Evolutionary conservation across 2,888 invertebrate species (phyloP).

Genomic region (Drosophila buzzatii): DNA sequence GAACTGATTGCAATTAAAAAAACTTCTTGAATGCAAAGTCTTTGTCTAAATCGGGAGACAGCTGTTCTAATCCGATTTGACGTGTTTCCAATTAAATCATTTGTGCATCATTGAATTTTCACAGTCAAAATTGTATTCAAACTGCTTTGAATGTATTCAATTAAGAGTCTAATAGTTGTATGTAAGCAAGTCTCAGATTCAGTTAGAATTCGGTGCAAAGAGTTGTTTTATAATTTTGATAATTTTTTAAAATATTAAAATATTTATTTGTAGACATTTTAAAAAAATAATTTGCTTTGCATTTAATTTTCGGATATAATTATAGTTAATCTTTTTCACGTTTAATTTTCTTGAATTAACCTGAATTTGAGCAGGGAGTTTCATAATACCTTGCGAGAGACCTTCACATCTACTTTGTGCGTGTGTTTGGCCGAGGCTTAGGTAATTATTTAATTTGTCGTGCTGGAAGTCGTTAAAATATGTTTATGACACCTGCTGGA

Average conservation of each 20-base stretch:
- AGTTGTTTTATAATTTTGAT: too few species aligned
- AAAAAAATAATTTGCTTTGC: not conserved
- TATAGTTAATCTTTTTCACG: not conserved
- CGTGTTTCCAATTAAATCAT: not conserved
- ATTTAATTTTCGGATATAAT: not conserved
- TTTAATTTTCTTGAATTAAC: not conserved
- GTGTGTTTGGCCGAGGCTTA: slow-evolving; percentile 4
- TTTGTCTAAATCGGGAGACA: not conserved
- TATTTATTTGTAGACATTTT: not conserved
- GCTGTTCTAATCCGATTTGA: not conserved
- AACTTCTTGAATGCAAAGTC: not conserved
- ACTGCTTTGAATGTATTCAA: too few species aligned
- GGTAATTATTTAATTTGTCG: slow-evolving; percentile 50
- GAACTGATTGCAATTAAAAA: not conserved
- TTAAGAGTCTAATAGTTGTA: too few species aligned
- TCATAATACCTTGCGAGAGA: slow-evolving; percentile 12
- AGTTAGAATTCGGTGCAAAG: too few species aligned
- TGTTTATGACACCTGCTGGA: slow-evolving; percentile 65
- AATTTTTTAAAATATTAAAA: not conserved
- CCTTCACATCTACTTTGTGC: not conserved
- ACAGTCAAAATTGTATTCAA: not conserved
- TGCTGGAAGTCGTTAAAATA: slow-evolving; percentile 34
- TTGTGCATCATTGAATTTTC: not conserved
- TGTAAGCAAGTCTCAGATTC: too few species aligned
- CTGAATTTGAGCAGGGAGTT: slow-evolving; percentile 24